A percentile compares a stretch with the other conserved stretches of the same genome.
Conservation (phyloP, 2,888 invertebrate species). For the Synanthedon myopaeformis region DNA sequence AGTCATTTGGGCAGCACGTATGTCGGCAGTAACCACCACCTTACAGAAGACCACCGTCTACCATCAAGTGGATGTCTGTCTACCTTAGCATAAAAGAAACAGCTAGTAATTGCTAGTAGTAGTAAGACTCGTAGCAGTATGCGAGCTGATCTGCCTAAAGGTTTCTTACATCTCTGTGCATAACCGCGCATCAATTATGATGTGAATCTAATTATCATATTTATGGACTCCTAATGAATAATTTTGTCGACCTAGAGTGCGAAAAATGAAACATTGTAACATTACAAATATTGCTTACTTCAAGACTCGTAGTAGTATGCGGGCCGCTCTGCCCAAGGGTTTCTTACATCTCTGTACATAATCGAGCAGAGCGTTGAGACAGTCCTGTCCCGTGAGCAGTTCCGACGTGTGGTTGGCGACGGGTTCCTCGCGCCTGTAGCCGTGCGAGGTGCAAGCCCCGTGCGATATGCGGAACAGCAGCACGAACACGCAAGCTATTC, state of each 20-base stretch:
- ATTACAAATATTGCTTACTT: slow-evolving; percentile 32
- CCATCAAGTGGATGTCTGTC: too few species aligned
- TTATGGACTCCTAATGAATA: too few species aligned
- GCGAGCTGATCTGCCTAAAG: slow-evolving; percentile 57
- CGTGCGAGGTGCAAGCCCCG: slow-evolving; percentile 33
- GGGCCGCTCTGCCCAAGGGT: slow-evolving; percentile 58
- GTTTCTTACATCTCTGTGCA: slow-evolving; percentile 51
- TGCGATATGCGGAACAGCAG: slow-evolving; percentile 50
- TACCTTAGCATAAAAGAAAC: too few species aligned
- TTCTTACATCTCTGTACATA: slow-evolving; percentile 56
- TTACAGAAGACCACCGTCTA: too few species aligned
- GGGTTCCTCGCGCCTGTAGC: slow-evolving; percentile 30
- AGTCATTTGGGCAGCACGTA: too few species aligned
- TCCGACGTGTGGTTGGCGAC: slow-evolving; percentile 41
- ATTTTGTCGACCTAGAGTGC: not conserved
- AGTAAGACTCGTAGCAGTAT: slow-evolving; percentile 56
- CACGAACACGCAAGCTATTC: slow-evolving; percentile 51
- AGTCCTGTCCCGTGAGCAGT: slow-evolving; percentile 42
- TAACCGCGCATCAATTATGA: slow-evolving; percentile 27
- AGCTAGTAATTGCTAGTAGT: too few species aligned
- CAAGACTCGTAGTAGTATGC: slow-evolving; percentile 64
- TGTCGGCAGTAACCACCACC: too few species aligned
- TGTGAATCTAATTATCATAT: too few species aligned
- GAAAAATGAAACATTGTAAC: not conserved
- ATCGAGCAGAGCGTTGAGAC: slow-evolving; percentile 52